phyloP scores from a whole-genome alignment of 2,113 vertebrate species.

The Chaetodon auriga region DNA sequence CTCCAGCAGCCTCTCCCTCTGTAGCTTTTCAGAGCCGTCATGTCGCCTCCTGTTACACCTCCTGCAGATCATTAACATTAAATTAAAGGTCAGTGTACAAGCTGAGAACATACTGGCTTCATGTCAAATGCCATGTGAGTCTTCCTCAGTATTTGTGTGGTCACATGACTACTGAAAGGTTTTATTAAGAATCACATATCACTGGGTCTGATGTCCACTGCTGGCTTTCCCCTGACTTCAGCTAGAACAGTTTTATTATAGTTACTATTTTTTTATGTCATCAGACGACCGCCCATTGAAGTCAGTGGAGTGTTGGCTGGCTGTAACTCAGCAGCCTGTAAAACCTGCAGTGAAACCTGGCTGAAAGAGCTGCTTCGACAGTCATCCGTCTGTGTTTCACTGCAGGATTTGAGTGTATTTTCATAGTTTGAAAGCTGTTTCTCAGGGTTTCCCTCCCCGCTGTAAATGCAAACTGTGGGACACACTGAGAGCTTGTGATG shows the following conservation, averaged over 20 bases:
- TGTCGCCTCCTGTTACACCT: conserved; percentile 8
- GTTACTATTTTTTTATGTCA: conserved; percentile 14
- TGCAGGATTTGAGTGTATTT: not conserved
- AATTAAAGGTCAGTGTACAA: conserved; percentile 2
- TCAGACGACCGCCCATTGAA: conserved; percentile 5
- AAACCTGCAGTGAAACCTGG: not conserved
- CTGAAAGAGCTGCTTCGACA: conserved; percentile 42
- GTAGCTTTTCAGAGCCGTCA: not conserved
- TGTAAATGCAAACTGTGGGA: not conserved
- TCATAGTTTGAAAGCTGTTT: not conserved
- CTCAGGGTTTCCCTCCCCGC: not conserved
- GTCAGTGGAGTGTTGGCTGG: not conserved
- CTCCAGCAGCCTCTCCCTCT: not conserved
- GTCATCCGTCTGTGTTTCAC: not conserved
- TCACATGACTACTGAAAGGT: not conserved
- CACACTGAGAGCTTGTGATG: not conserved
- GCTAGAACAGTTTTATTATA: conserved; percentile 14
- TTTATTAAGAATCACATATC: conserved; percentile 18
- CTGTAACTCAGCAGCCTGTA: conserved; percentile 17
- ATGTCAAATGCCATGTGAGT: not conserved
- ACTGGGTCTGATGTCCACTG: not conserved
- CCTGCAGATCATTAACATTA: not conserved
- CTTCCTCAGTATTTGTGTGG: not conserved
- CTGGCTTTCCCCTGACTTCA: conserved; percentile 32
- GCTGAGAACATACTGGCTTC: not conserved